Conservation (phyloP, 2,113 vertebrate species). For the Indri indri region DNA sequence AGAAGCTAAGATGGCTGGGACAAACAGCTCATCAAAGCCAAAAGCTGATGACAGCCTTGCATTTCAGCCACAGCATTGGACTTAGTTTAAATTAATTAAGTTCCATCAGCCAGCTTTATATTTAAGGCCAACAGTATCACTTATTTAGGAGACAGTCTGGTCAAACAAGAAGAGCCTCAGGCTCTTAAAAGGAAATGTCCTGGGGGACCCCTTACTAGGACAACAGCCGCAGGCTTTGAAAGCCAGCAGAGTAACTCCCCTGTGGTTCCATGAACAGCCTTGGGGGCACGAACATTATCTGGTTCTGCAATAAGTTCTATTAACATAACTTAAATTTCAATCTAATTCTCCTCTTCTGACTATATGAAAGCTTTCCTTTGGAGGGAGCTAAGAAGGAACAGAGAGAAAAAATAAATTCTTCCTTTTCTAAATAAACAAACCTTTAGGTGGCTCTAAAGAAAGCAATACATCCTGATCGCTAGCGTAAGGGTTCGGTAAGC, state of each 20-base stretch:
- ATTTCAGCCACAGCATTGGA: background rate
- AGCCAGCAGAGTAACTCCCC: too few relatives aligned
- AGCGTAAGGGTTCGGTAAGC: background rate
- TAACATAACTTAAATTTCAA: background rate
- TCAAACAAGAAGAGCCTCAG: background rate
- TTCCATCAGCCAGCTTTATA: background rate
- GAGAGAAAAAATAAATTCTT: background rate
- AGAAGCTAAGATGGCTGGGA: background rate
- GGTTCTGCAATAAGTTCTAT: background rate
- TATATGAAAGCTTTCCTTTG: background rate
- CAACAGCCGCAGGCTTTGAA: background rate
- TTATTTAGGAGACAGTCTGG: background rate
- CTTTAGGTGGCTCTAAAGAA: background rate
- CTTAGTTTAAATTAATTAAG: background rate
- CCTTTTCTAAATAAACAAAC: background rate
- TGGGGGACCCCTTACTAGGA: background rate
- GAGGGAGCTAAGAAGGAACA: background rate
- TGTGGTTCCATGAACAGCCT: background rate
- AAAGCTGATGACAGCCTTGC: background rate
- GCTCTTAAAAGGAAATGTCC: background rate
- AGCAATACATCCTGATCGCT: too few relatives aligned
- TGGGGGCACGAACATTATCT: background rate
- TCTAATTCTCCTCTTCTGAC: background rate
- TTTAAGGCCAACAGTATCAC: background rate
- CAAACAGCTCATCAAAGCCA: background rate